Evolutionary conservation across 2,113 vertebrate genomes (phyloP), one percentile per base, ranked within the genome.

Genomic region (Canis aureus): DNA sequence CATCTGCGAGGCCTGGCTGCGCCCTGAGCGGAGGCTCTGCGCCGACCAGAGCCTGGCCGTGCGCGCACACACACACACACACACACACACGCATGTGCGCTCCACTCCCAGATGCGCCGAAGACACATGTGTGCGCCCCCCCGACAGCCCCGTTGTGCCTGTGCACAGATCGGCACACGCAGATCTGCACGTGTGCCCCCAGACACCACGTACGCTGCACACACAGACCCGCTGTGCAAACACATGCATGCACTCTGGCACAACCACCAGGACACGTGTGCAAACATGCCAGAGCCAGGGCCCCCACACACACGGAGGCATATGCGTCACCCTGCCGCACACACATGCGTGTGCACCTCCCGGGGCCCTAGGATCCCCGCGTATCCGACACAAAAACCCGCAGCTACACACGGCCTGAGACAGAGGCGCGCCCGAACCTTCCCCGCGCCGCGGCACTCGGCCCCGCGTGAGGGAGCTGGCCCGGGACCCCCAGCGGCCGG

Each of bases 311-410:
- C 38, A 25, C 0, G 4, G 10, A 25, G 17, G 11, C 43, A 4
- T 35, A 23, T 2, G 27, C 11, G 4, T 35, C 49, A 35, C 11
- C 27, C 62, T 60, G 5, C 6, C 9, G 60, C 83, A 62, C 5
- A 80, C n/a, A 69, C n/a, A 67, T 10, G 29, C 35, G 32, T 3
- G 13, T 20, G 59, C 19, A 17, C 9, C 32, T 29, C 71, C 64
- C 0, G 0, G 38, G 49, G 12, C 22, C 59, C n/a, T 35, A 6
- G 32, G 25, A 29, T 3, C 27, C 55, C 12, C 0, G 0, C 17
- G 3, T 29, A 11, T 51, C 22, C 3, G 8, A 17, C 20, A 49
- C 10, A 11, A 60, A 38, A 51, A 29, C 76, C 27, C 0, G 0
- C 25, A 43, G 51, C 60, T 12, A n/a, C n/a, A 51, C 60, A 8